Evolutionary conservation across 2,888 invertebrate genomes (phyloP), one percentile per base, ranked within the genome.

Genomic region (Mesorhabditis sp.): DNA sequence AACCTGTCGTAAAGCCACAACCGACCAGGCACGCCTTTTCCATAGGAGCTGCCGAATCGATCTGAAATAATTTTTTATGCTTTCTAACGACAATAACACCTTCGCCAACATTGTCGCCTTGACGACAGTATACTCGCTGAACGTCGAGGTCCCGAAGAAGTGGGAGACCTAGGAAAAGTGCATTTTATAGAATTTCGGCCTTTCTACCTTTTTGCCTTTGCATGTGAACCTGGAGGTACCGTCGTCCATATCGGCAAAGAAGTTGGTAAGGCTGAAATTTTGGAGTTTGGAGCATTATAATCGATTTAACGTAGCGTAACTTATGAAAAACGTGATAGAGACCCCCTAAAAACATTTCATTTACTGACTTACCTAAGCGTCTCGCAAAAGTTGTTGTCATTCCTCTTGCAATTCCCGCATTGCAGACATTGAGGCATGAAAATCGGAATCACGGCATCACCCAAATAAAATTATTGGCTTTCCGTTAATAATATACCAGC

Each of bases 371-470:
- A 58, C 62, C 94, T 90, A 69, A 97, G 93, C 87, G 93, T 95
- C 83, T 92, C 91, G 86, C 98, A 98, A 13, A 98, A 89, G 88
- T 98, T 98, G 0, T 97, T 97, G 87, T 97, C 97, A 0, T 92
- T 91, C 71, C 91, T 94, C 74, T 91, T 90, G 87, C 98, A 98
- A 87, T 94, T 97, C 87, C 95, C 94, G 88, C 98, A 98, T 15
- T 93, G 91, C 44, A 91, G 90, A 87, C 98, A 98, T 88, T 98
- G 96, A 0, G 97, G 96, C 73, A 94, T 91, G 86, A 96, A 97
- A 43, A 95, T 87, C 0, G 96, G 96, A 75, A 98, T 90, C n/a
- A 98, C 97, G 88, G 94, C 93, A 87, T 97, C 97, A 69, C 92
- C 91, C 68, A 4, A 68, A 71, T 13, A 50, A 50, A 6, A 50